Evolutionary conservation across 2,888 invertebrate genomes (phyloP), one percentile per base, ranked within the genome.

Genomic region (Theretra japonica): DNA sequence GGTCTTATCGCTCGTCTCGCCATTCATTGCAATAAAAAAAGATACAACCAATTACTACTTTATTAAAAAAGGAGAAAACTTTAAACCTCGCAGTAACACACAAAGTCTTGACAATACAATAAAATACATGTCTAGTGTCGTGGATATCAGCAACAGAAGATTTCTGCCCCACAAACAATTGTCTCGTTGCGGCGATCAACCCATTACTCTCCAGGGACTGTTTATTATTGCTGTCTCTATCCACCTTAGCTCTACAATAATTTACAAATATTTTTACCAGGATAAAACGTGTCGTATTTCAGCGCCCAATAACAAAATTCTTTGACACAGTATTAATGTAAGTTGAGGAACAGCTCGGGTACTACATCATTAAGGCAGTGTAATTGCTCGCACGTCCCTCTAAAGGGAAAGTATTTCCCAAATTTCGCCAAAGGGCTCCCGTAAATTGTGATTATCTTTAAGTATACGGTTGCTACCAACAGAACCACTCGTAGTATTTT

Each of bases 381-480:
- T 91, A 91, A 93, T 91, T 92, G 88, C 88, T 87, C 82, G 77
- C 88, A 87, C 88, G 88, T 87, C 84, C 79, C 80, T 75, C 80
- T 83, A 83, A 85, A 86, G 86, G 86, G 83, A 88, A 89, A 89
- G 85, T 87, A 86, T 89, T 88, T 83, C 84, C 84, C 83, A 86
- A 91, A 88, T 86, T 87, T 83, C 78, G 79, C 79, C 81, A 85
- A 88, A 88, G 86, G 90, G 87, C 86, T 83, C 84, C 88, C 87
- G 93, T 94, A 94, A 94, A 94, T 94, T 92, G 90, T 92, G 92
- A 94, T 94, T 94, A 94, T 92, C 92, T 93, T 91, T 91, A 90
- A 94, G 93, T 92, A 92, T 85, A 87, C 84, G 88, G 86, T 86
- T 86, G 89, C 85, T 89, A 90, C 88, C 87, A 89, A 87, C 89